Evolutionary conservation across 2,888 invertebrate species (phyloP), one percentile per base, ranked within the genome.

Genomic region (Netelia melanura): DNA sequence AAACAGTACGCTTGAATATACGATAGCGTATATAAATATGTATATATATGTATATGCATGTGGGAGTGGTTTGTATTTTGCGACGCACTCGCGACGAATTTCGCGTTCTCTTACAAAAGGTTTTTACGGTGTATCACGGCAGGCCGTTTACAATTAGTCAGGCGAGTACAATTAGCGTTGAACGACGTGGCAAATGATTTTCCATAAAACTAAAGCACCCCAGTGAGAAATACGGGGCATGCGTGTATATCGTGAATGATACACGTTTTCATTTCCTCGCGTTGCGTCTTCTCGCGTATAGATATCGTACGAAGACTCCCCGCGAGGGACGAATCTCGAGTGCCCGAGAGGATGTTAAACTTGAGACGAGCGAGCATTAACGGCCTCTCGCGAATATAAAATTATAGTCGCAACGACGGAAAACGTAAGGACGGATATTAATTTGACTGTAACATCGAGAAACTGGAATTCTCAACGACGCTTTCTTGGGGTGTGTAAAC

Each of bases 131-230:
- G 77, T 68, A 80, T 85, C 58, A 83, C 68, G 83, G 75, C 56
- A 52, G 48, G 79, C 76, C 78, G 85, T 83, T 87, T 79, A 77
- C 76, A 87, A 87, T 87, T 86, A 86, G 86, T 84, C 79, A 77
- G 67, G 48, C 79, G 64, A 68, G 76, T 84, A 83, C 77, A 86
- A 86, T 87, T 87, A 87, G 68, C 44, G 65, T 54, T 44, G 61
- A 87, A 87, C 78, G 85, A 86, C 56, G 82, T 83, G 85, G 78
- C 85, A 81, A 82, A 87, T 82, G 79, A 84, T 87, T 87, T 86
- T 87, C 74, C 81, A 83, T 81, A 85, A 83, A 81, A 81, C 78
- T 70, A 65, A 72, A 48, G 58, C 70, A 70, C 75, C 54, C 23
- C 54, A 48, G 58, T n/a, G 58, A 58, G 58, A 21, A 58, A 17